Evolutionary conservation across 2,888 invertebrate species (phyloP).

Genomic region (Drosophila hamatofila): DNA sequence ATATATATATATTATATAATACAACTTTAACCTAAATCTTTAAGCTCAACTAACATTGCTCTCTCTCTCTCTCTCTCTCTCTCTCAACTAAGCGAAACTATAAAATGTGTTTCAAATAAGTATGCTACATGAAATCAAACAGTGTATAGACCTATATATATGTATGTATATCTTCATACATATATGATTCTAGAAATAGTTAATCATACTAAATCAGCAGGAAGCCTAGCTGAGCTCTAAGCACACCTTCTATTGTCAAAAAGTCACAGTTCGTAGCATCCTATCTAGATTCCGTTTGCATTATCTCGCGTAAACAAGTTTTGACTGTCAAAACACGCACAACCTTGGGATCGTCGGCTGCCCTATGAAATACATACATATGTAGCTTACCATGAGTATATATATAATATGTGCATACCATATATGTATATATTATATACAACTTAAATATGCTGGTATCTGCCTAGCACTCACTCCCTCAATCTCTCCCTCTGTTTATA

Average conservation of each 20-base stretch:
- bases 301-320: constrained; percentile 21
- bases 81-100: background rate
- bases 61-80: too few relatives aligned
- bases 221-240: too few relatives aligned
- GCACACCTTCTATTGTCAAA: background rate
- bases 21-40: background rate
- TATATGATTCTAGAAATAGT: background rate
- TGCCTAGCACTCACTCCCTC: too few relatives aligned
- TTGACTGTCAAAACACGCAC: constrained; percentile 23
- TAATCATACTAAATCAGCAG: too few relatives aligned
- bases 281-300: constrained; percentile 4
- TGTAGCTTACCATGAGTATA: background rate
- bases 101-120: constrained; percentile 22
- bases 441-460: background rate
- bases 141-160: background rate
- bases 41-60: too few relatives aligned
- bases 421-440: background rate
- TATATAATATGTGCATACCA: background rate
- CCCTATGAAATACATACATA: constrained; percentile 6
- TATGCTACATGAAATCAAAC: constrained; percentile 31
- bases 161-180: background rate
- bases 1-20: background rate
- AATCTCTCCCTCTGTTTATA: background rate
- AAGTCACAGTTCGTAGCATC: background rate
- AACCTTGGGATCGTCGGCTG: constrained; percentile 21